Evolutionary conservation across 2,888 invertebrate species (phyloP), one percentile per base, ranked within the genome.

Genomic region (Isoperla grammatica): DNA sequence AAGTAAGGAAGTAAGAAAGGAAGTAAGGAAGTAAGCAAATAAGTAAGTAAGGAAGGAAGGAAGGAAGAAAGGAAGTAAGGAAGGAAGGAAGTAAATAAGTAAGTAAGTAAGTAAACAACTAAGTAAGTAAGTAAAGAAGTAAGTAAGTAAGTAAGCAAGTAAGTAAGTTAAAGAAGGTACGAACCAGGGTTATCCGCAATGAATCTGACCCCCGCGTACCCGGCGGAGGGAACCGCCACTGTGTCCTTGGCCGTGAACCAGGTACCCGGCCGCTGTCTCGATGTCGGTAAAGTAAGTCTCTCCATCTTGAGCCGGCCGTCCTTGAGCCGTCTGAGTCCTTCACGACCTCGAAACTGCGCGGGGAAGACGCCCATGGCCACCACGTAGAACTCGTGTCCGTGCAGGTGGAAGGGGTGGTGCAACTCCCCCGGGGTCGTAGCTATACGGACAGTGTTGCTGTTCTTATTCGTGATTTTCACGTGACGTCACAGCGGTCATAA

Each of bases 191-290:
- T 74, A 13, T 67, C 64, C 3, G 74, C 74, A 11, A 67, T 57
- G 61, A 75, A 73, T n/a, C 73, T 64, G 19, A 74, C 66, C 15
- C 74, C 65, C 0, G 71, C 68, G 55, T 71, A 75, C 0, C 74
- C 74, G 3, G 72, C 72, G 53, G 73, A 72, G 11, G 74, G 74
- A 3, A 74, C 71, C 22, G 71, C 69, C 12, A 74, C 69, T 1
- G 73, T 73, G 63, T 75, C 74, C 59, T 73, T 75, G 22, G 66
- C 50, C 4, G 73, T 68, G 59, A 17, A 20, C 37, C 19, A 56
- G 43, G 8, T 45, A 43, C 5, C 19, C 2, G n/a, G 57, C 45
- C 19, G 19, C 19, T 3, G 13, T n/a, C 5, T 12, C 8, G 3
- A 45, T 35, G 1, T 11, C 19, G 2, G 11, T n/a, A 29, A 8